Evolutionary conservation across 23 tunicate genomes (phyloP).

Genomic region (Diplosoma virens): DNA sequence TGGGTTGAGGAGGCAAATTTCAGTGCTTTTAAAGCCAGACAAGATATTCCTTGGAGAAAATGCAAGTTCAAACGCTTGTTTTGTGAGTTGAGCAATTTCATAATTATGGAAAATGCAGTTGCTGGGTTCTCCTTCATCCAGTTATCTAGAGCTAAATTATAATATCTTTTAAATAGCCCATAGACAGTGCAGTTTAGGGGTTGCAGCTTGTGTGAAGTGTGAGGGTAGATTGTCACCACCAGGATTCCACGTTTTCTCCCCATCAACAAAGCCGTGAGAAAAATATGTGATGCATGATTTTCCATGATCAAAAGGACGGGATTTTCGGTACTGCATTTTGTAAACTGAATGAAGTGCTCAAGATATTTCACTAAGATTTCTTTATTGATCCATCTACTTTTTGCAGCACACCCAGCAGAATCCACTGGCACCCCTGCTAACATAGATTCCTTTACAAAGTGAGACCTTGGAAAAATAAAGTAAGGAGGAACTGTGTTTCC

Average conservation of each 20-base stretch:
- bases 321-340: neutral
- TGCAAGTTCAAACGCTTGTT: constrained; percentile 2
- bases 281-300: constrained; percentile 25
- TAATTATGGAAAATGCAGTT: constrained; percentile 11
- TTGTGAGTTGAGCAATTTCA: constrained; percentile 19
- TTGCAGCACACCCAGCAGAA: constrained; percentile 15
- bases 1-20: constrained; percentile 10
- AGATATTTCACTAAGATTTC: constrained; percentile 25
- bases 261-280: constrained; percentile 15
- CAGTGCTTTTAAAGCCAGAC: constrained; percentile 24
- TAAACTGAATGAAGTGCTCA: constrained; percentile 17
- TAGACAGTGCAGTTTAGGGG: constrained; percentile 29
- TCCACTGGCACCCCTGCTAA: constrained; percentile 30
- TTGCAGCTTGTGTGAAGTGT: constrained; percentile 39
- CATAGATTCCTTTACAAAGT: constrained; percentile 11
- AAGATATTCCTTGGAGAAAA: no score
- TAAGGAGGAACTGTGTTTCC: constrained; percentile 35
- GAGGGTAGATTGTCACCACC: constrained; percentile 29
- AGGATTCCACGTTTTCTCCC: neutral
- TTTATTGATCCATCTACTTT: constrained; percentile 24
- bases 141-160: constrained; percentile 17
- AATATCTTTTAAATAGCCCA: constrained; percentile 8
- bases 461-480: constrained; percentile 14
- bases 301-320: constrained; percentile 30
- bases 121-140: constrained; percentile 36